Conservation (phyloP, 1,140 invertebrate species). For the Macrotrachela quadricornifera region DNA sequence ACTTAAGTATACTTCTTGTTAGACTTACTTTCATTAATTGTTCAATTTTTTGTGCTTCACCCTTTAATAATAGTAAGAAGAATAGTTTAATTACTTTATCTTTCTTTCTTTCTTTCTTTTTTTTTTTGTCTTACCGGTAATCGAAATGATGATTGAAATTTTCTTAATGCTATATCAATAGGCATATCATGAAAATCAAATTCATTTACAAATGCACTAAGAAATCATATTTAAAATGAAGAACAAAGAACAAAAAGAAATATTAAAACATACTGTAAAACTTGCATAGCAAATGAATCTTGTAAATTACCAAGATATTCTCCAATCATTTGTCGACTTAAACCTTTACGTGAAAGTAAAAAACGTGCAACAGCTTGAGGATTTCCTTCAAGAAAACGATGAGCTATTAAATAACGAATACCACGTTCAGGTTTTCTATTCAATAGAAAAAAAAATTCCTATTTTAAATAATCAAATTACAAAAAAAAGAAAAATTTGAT, state of each 20-base stretch:
- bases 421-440: constrained; percentile 73
- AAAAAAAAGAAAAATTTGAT: constrained; percentile 10
- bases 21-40: constrained; percentile 58
- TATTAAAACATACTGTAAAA: constrained; percentile 55
- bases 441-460: constrained; percentile 1
- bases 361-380: constrained; percentile 77
- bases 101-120: not conserved
- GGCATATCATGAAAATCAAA: constrained; percentile 79
- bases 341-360: constrained; percentile 77
- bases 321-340: constrained; percentile 97
- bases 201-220: not conserved
- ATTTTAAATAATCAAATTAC: too few relatives aligned
- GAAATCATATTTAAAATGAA: not conserved
- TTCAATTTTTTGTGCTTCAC: constrained; percentile 97
- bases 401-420: constrained; percentile 70
- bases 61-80: constrained; percentile 25
- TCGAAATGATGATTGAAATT: constrained; percentile 83
- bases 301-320: constrained; percentile 92
- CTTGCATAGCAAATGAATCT: constrained; percentile 80
- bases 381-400: constrained; percentile 77
- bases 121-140: constrained; percentile 46
- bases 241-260: not conserved
- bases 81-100: not conserved
- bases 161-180: constrained; percentile 81
- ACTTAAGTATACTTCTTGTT: not conserved